Evolutionary conservation across 2,888 invertebrate species (phyloP), one percentile per base, ranked within the genome.

Genomic region (Cistogaster globosa): DNA sequence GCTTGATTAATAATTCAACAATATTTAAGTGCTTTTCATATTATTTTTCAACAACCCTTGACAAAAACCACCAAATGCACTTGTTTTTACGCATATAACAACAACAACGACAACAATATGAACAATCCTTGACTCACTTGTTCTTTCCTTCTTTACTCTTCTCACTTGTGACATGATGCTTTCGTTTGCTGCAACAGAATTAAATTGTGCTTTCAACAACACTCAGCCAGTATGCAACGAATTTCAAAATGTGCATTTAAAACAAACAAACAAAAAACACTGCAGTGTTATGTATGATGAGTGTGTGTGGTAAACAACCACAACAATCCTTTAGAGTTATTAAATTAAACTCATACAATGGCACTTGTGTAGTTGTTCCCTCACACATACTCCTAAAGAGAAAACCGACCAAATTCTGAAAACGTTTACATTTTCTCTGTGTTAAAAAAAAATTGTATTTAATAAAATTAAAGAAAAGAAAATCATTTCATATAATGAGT

Each of bases 1-100:
- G 80, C 86, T 86, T 87, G 86, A 87, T 87, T 87, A 87, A 87
- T 83, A 84, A 86, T 87, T 84, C 83, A 88, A 81, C 81, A 79
- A 83, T 71, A 63, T 83, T 83, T 83, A 87, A 87, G 86, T 87
- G 88, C 86, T 83, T 85, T 87, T 87, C 75, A 78, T 78, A 72
- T 82, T 81, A 85, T 85, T 85, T 32, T 79, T 83, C 77, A 78
- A 82, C 84, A 86, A 65, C 71, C 67, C 82, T 77, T 80, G 84
- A 84, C 81, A 84, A 83, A 80, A 80, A 82, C 78, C 83, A 86
- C 79, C 22, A 72, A 82, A 79, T 60, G 82, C 82, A 77, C 84
- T 76, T 79, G 78, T 72, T 68, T 68, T 72, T 68, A 75, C 53
- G 69, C 71, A 58, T 45, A n/a, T 57, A 76, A 32, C 58, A 48